Percentiles rank a stretch among this genome's conserved stretches.
Evolutionary conservation across 2,113 vertebrate genomes (phyloP).

Genomic region (Mormoops blainvillei): DNA sequence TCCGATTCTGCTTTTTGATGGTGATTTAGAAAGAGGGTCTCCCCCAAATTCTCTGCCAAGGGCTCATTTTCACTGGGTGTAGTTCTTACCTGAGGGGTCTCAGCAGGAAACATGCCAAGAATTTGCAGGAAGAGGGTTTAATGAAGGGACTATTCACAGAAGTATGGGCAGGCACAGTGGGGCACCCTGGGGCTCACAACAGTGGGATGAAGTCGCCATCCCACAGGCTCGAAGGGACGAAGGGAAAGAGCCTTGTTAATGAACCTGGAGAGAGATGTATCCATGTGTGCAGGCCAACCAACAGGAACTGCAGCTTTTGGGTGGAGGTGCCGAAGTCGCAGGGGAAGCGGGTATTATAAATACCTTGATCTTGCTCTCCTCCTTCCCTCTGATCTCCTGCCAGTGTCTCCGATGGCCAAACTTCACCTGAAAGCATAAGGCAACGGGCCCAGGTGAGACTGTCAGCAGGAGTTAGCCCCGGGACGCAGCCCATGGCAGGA

Average conservation of each 20-base stretch:
- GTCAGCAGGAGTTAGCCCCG: neutral
- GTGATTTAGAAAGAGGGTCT: neutral
- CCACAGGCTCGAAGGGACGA: neutral
- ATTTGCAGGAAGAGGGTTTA: neutral
- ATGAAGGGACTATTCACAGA: neutral
- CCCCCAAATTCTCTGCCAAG: neutral
- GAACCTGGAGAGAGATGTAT: neutral
- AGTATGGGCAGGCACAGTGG: neutral
- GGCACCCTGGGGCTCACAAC: neutral
- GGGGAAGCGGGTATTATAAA: neutral
- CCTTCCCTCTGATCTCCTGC: neutral
- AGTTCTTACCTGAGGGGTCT: neutral
- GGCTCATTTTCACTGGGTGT: neutral
- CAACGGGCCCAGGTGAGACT: neutral
- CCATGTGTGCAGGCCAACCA: neutral
- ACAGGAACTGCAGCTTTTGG: neutral
- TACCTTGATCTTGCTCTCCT: neutral
- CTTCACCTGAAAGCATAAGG: neutral
- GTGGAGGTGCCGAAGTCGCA: neutral
- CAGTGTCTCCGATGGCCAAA: neutral
- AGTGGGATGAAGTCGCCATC: neutral
- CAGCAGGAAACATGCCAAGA: neutral
- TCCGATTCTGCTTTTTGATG: neutral
- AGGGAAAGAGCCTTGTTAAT: neutral
- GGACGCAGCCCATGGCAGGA: neutral